Conservation (phyloP, 2,797 vertebrate species). For the Rachycentron canadum region DNA sequence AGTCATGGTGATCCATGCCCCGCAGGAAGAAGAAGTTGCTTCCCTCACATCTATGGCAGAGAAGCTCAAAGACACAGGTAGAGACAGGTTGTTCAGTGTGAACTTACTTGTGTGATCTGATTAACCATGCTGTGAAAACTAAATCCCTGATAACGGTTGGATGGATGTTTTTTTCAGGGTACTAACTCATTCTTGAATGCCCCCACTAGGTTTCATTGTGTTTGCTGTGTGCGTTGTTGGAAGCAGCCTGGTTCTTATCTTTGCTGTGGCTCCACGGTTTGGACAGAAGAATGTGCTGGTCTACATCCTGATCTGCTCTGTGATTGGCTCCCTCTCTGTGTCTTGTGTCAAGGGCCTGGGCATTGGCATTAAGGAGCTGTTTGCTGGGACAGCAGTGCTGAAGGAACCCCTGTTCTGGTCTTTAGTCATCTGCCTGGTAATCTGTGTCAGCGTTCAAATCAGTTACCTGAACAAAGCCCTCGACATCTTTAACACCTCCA, state of each 20-base stretch:
- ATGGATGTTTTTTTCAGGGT: neutral
- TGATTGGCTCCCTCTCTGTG: conserved; percentile 89
- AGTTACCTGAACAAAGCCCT: conserved; percentile 92
- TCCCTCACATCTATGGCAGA: conserved; percentile 88
- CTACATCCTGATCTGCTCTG: conserved; percentile 91
- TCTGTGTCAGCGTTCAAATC: conserved; percentile 89
- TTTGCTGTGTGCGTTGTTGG: conserved; percentile 88
- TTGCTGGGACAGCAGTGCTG: conserved; percentile 86
- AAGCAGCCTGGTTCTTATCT: conserved; percentile 88
- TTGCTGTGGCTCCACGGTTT: conserved; percentile 86
- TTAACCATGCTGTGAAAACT: conserved; percentile 45
- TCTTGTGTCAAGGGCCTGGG: conserved; percentile 91
- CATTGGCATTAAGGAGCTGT: conserved; percentile 89
- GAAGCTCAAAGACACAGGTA: conserved; percentile 91
- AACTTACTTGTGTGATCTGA: neutral
- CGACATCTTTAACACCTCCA: conserved; percentile 89
- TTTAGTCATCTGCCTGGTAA: conserved; percentile 85
- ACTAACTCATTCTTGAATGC: conserved; percentile 67
- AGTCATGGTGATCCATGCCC: conserved; percentile 91
- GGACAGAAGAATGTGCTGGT: conserved; percentile 90
- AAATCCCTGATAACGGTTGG: conserved; percentile 28
- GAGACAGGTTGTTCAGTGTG: neutral
- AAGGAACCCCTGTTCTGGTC: conserved; percentile 88
- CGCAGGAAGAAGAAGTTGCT: conserved; percentile 89
- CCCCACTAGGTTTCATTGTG: conserved; percentile 87